Conservation (phyloP, 2,888 invertebrate genomes). For the Pyrocoelia pectoralis region DNA sequence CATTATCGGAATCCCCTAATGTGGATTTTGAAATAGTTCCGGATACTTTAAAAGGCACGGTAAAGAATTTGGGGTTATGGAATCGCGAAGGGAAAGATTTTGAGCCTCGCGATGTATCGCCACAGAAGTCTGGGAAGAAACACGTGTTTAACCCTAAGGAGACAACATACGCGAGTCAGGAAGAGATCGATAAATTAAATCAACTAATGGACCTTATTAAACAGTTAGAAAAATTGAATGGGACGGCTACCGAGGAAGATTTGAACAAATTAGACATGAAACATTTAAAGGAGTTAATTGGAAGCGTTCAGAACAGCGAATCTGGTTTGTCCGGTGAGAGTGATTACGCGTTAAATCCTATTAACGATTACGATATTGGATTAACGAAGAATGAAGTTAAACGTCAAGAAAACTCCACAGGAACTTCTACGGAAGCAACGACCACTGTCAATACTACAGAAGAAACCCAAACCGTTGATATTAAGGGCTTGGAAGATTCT, state of each 20-base stretch:
- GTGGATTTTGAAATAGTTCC: constrained; percentile 56
- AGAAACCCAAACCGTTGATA: constrained; percentile 60
- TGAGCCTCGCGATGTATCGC: too few relatives aligned
- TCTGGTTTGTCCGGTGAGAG: constrained; percentile 50
- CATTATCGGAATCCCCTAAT: constrained; percentile 44
- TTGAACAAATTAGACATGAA: constrained; percentile 56
- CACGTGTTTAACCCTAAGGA: constrained; percentile 53
- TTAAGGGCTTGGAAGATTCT: constrained; percentile 77
- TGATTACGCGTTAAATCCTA: constrained; percentile 56
- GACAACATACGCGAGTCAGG: constrained; percentile 56
- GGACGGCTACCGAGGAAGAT: constrained; percentile 58
- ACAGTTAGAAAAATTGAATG: constrained; percentile 57
- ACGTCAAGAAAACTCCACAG: constrained; percentile 58
- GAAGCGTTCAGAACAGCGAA: constrained; percentile 49
- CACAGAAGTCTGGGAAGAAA: constrained; percentile 26
- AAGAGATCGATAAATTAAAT: constrained; percentile 62
- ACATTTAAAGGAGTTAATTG: constrained; percentile 53
- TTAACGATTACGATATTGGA: constrained; percentile 53
- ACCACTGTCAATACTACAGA: constrained; percentile 40
- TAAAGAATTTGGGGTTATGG: constrained; percentile 54
- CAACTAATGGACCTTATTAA: constrained; percentile 62
- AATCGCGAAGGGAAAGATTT: constrained; percentile 38
- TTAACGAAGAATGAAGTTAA: constrained; percentile 62
- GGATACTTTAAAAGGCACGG: constrained; percentile 50
- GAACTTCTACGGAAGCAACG: constrained; percentile 34